A percentile compares a stretch with the other conserved stretches of the same genome.
Conservation (phyloP, 92 coral and sea anemone species). For the Zoanthus sociatus region DNA sequence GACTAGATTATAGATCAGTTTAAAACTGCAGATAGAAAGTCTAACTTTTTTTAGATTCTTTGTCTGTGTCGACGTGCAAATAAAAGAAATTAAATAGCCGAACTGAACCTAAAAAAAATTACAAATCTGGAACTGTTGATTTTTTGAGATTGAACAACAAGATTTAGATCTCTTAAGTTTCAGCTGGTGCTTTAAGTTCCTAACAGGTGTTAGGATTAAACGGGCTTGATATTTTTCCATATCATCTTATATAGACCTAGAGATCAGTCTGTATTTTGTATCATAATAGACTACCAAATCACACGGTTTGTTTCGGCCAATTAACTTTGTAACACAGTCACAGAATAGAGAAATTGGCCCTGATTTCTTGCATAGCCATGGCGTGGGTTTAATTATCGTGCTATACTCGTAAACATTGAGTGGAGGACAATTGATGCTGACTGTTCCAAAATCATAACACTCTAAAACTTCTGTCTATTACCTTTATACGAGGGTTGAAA, state of each 20-base stretch:
- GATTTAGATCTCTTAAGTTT: constrained; percentile 35
- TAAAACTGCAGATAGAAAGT: neutral
- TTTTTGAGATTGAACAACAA: constrained; percentile 41
- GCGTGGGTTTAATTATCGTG: constrained; percentile 74
- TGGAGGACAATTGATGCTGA: constrained; percentile 76
- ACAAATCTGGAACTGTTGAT: constrained; percentile 51
- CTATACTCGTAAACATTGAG: constrained; percentile 76
- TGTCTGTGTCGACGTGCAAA: constrained; percentile 17
- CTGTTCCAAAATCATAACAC: constrained; percentile 76
- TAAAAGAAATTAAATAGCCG: constrained; percentile 18
- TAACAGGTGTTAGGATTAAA: constrained; percentile 64
- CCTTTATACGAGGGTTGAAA: constrained; percentile 21
- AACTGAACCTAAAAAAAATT: constrained; percentile 48
- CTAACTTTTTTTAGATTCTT: neutral
- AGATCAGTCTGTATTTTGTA: constrained; percentile 63
- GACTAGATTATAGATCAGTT: neutral
- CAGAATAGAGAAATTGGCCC: constrained; percentile 50
- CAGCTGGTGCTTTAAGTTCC: constrained; percentile 39
- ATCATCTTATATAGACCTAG: constrained; percentile 63
- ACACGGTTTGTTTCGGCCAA: constrained; percentile 51
- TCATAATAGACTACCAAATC: constrained; percentile 60
- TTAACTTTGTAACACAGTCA: constrained; percentile 53
- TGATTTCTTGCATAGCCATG: constrained; percentile 42
- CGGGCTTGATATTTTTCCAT: constrained; percentile 58
- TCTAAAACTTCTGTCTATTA: constrained; percentile 29